These are phyloP conservation scores for Plectus sambesii DNA, from an alignment of 1,140 invertebrate genomes.

Conservation along the genomic window DNA sequence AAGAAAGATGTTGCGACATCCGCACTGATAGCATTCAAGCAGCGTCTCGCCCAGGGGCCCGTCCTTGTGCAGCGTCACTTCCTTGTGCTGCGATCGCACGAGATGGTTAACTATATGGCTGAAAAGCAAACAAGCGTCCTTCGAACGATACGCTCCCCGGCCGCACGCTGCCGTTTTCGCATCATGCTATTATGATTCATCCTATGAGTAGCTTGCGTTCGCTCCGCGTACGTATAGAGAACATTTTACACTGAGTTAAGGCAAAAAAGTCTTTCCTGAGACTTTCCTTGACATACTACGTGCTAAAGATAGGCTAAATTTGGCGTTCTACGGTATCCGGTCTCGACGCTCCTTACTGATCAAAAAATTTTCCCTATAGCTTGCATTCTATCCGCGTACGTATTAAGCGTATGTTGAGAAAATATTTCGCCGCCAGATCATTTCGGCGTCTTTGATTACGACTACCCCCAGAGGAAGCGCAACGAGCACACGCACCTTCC, in stretches of 20 bases:
- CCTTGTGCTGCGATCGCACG: constrained; percentile 93
- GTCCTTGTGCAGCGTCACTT: constrained; percentile 92
- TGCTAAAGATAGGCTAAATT: too few species aligned
- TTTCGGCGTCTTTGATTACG: neutral
- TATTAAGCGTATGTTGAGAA: constrained; percentile 12
- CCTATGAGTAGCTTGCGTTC: too few species aligned
- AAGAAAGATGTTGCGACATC: constrained; percentile 76
- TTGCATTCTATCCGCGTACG: too few species aligned
- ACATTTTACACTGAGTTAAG: too few species aligned
- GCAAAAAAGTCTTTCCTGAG: too few species aligned
- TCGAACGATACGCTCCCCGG: too few species aligned
- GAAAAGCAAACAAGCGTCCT: constrained; percentile 18
- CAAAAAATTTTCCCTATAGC: too few species aligned
- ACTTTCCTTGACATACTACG: too few species aligned
- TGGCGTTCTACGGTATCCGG: too few species aligned
- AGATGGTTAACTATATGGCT: constrained; percentile 98
- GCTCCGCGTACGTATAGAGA: constrained; percentile 8
- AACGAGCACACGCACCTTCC: constrained; percentile 53
- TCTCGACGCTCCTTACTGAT: too few species aligned
- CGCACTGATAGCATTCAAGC: constrained; percentile 96
- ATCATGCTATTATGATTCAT: too few species aligned
- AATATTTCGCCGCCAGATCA: constrained; percentile 1
- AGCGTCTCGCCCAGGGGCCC: constrained; percentile 93
- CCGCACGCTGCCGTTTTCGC: too few species aligned
- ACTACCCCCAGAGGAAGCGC: neutral